A percentile compares a stretch with the other conserved stretches of the same genome.
Evolutionary conservation across 2,113 vertebrate species (phyloP).

Genomic region (Neotragus moschatus): DNA sequence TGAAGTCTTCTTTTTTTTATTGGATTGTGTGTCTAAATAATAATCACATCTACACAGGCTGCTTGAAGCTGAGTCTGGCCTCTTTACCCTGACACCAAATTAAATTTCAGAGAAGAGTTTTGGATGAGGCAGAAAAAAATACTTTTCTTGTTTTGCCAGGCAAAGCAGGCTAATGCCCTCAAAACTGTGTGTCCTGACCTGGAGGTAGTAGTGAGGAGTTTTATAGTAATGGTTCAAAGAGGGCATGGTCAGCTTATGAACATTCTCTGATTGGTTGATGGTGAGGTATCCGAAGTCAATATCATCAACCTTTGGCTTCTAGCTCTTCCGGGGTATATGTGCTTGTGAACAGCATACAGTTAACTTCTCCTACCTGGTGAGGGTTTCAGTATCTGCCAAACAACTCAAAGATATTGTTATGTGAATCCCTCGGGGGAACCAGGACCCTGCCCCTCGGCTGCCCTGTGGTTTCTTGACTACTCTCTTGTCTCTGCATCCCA

Average conservation of each 20-base stretch:
- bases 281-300: not conserved
- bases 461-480: not conserved
- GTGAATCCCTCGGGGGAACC: not conserved
- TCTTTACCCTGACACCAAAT: not conserved
- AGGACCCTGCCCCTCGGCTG: not conserved
- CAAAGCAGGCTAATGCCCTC: not conserved
- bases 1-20: no score
- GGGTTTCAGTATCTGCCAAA: not conserved
- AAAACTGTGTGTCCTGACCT: not conserved
- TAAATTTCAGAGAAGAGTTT: not conserved
- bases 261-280: not conserved
- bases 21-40: not conserved
- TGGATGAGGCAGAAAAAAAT: not conserved
- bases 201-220: not conserved
- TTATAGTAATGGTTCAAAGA: not conserved
- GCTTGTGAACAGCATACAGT: not conserved
- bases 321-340: not conserved
- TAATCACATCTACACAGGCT: rapidly evolving
- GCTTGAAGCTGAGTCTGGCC: not conserved
- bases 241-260: not conserved
- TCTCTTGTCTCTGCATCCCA: not conserved
- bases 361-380: not conserved
- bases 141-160: not conserved
- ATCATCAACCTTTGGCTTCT: not conserved
- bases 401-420: not conserved